phyloP scores from a whole-genome alignment of 2,113 vertebrate genomes.

The Oreochromis spilurus region DNA sequence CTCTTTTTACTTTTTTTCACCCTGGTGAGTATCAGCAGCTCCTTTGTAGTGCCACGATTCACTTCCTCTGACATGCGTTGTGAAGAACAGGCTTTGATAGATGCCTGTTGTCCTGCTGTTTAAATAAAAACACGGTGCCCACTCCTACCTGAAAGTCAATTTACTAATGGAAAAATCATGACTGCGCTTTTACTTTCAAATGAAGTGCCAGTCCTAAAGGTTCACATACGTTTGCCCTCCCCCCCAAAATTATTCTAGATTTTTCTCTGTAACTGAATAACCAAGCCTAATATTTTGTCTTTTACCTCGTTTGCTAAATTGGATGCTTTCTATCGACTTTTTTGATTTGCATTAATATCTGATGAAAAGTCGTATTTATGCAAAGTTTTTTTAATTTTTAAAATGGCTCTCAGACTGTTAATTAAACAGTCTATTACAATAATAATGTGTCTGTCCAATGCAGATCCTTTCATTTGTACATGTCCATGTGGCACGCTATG shows the following conservation, averaged over 20 bases:
- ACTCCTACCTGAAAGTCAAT: neutral
- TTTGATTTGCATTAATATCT: neutral
- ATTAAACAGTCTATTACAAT: neutral
- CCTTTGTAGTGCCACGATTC: neutral
- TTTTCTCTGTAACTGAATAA: neutral
- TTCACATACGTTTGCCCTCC: neutral
- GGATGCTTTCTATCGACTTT: neutral
- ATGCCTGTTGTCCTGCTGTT: neutral
- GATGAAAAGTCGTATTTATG: neutral
- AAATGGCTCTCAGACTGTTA: neutral
- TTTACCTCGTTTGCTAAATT: neutral
- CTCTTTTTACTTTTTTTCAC: neutral
- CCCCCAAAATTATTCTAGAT: neutral
- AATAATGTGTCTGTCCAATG: neutral
- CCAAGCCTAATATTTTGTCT: neutral
- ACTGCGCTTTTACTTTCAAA: neutral
- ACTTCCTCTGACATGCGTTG: neutral
- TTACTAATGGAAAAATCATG: neutral
- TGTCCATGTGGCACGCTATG: neutral
- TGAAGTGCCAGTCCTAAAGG: neutral
- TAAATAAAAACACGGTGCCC: neutral
- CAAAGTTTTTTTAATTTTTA: neutral
- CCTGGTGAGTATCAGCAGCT: neutral
- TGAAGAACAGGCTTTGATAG: neutral
- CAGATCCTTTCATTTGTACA: neutral